Conservation (phyloP, 2,888 invertebrate genomes). For the Andrena bicolor region DNA sequence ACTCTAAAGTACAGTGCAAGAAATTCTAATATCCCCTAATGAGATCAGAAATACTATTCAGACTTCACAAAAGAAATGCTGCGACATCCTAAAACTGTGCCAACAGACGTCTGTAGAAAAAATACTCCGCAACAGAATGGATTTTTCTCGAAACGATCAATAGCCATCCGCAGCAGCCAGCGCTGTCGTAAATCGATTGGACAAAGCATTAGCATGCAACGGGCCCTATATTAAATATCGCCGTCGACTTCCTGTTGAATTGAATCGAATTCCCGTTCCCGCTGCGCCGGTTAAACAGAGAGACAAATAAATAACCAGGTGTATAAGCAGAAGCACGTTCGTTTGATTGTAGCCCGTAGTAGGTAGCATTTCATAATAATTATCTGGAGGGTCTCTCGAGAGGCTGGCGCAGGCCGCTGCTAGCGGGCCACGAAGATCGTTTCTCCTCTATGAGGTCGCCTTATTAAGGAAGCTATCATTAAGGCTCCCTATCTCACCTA, state of each 20-base stretch:
- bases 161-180: neutral
- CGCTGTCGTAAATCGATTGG: constrained; percentile 11
- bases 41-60: too few species aligned
- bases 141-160: neutral
- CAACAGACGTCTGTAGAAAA: neutral
- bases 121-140: neutral
- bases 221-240: constrained; percentile 37
- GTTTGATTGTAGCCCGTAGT: constrained; percentile 72
- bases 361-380: constrained; percentile 79
- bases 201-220: constrained; percentile 19
- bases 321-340: constrained; percentile 78
- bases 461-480: constrained; percentile 83
- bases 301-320: constrained; percentile 60
- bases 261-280: constrained; percentile 44
- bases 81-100: neutral
- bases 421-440: constrained; percentile 68
- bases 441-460: constrained; percentile 75
- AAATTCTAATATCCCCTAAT: too few species aligned
- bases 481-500: constrained; percentile 80
- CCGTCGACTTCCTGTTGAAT: constrained; percentile 31
- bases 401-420: constrained; percentile 28
- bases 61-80: too few species aligned
- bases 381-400: constrained; percentile 65
- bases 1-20: too few species aligned
- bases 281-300: constrained; percentile 42